Conservation (phyloP, 2,888 invertebrate species). For the Strigamia maritima region DNA sequence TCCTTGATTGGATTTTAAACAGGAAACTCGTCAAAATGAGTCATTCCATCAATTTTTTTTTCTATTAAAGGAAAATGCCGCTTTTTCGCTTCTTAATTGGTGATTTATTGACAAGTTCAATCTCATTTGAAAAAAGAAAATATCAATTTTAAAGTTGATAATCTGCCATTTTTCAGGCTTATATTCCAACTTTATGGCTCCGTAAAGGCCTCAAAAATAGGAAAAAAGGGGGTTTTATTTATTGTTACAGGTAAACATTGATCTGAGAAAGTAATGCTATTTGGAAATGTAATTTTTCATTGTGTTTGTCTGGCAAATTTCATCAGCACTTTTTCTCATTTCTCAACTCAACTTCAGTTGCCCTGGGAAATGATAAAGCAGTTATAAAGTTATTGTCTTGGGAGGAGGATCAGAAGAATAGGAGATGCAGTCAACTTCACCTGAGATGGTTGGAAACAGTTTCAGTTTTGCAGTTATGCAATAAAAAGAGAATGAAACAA, state of each 20-base stretch:
- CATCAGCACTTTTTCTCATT: slow-evolving; percentile 18
- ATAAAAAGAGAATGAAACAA: not conserved
- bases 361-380: slow-evolving; percentile 15
- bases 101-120: not conserved
- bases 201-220: not conserved
- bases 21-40: not conserved
- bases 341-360: not conserved
- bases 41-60: not conserved
- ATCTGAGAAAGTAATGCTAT: not conserved
- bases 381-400: not conserved
- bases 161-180: not conserved
- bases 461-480: not conserved
- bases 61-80: not conserved
- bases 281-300: slow-evolving; percentile 2
- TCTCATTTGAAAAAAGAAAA: not conserved
- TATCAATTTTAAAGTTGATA: too few relatives aligned
- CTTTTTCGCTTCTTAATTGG: not conserved
- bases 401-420: not conserved
- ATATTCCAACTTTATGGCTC: not conserved
- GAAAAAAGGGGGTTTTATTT: not conserved
- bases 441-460: not conserved
- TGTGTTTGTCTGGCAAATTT: slow-evolving; percentile 6
- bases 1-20: slow-evolving; percentile 20
- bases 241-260: slow-evolving; percentile 10
- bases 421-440: not conserved